These are phyloP conservation scores for Mesopsocus fuscifrons DNA, from an alignment of 2,888 invertebrate genomes.

Conservation along the genomic window DNA sequence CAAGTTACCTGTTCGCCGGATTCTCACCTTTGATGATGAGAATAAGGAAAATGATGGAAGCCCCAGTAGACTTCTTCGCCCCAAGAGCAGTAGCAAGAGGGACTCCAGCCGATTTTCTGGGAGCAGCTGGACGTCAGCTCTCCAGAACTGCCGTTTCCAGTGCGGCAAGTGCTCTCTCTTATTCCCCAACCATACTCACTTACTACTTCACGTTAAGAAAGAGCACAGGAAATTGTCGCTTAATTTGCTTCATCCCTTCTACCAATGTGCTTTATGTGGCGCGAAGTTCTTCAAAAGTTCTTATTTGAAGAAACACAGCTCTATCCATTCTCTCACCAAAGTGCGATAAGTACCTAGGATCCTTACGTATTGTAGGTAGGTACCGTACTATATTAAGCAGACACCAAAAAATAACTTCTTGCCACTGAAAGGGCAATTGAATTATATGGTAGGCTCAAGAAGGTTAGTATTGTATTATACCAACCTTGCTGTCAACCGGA, in stretches of 20 bases:
- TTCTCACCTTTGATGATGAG: not conserved
- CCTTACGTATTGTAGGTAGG: not conserved
- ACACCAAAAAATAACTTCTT: too few relatives aligned
- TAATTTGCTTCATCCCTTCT: constrained; percentile 5
- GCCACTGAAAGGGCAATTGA: too few relatives aligned
- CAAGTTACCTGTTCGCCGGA: not conserved
- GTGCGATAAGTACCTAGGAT: not conserved
- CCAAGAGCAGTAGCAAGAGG: not conserved
- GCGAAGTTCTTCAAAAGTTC: constrained; percentile 3
- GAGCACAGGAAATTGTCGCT: constrained; percentile 3
- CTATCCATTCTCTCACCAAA: not conserved
- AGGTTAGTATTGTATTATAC: too few relatives aligned
- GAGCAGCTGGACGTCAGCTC: constrained; percentile 2
- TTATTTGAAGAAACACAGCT: constrained; percentile 1
- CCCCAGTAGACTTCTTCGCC: not conserved
- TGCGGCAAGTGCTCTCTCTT: constrained; percentile 2
- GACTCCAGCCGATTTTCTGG: not conserved
- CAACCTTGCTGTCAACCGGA: too few relatives aligned
- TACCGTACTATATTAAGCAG: not conserved
- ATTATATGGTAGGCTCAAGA: too few relatives aligned
- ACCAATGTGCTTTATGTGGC: constrained; percentile 3
- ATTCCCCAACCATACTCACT: not conserved
- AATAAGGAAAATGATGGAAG: not conserved
- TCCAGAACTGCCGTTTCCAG: not conserved
- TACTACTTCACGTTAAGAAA: constrained; percentile 4